Conservation (phyloP, 2,888 invertebrate species). For the Drosophila mettleri region DNA sequence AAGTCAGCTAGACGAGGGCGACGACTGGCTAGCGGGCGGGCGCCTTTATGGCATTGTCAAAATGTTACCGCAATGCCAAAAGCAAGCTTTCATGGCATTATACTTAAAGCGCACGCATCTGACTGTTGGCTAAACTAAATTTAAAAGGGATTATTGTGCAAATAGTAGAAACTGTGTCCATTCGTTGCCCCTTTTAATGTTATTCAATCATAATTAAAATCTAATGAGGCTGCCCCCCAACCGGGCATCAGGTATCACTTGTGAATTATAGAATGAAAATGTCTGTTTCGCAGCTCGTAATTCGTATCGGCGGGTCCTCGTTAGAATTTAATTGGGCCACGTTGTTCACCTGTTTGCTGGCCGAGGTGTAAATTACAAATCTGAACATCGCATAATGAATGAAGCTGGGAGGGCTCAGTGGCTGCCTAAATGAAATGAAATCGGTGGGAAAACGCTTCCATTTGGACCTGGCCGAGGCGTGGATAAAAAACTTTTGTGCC, state of each 20-base stretch:
- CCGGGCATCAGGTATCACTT: not conserved
- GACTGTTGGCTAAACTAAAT: slow-evolving; percentile 6
- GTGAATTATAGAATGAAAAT: not conserved
- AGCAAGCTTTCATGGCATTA: slow-evolving; percentile 33
- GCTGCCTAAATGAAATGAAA: slow-evolving; percentile 76
- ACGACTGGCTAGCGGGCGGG: not conserved
- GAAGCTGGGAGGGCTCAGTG: slow-evolving; percentile 53
- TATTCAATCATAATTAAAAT: slow-evolving; percentile 5
- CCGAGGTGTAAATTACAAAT: slow-evolving; percentile 79
- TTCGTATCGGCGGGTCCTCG: slow-evolving; percentile 21
- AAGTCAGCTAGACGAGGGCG: slow-evolving; percentile 41
- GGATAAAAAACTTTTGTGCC: slow-evolving; percentile 58
- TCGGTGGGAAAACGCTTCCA: slow-evolving; percentile 76
- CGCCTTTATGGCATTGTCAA: slow-evolving; percentile 49
- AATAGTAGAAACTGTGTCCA: not conserved
- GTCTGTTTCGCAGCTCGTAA: not conserved
- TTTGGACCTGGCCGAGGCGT: slow-evolving; percentile 54
- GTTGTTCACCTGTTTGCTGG: slow-evolving; percentile 58
- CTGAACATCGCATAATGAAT: slow-evolving; percentile 75
- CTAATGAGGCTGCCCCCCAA: not conserved
- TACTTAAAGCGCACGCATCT: slow-evolving; percentile 18
- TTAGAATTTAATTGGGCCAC: slow-evolving; percentile 41
- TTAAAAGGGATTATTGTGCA: not conserved
- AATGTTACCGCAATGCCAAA: slow-evolving; percentile 25
- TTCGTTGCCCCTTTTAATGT: not conserved